Percentiles rank a stretch among this genome's conserved stretches.
Conservation (phyloP, 2,797 vertebrate species). For the Loriculus beryllinus region DNA sequence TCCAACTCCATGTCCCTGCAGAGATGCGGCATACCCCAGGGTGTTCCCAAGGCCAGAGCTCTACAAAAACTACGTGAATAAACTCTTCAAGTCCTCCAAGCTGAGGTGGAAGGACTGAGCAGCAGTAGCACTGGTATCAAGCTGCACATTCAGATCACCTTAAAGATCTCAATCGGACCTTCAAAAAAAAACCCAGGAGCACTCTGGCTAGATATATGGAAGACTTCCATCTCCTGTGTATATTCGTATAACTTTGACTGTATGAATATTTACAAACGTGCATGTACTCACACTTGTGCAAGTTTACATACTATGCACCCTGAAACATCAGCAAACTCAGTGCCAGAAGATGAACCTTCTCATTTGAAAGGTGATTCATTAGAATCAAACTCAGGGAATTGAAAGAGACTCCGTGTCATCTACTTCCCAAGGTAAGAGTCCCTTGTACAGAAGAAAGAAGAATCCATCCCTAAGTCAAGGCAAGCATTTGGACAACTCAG, state of each 20-base stretch:
- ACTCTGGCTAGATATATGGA: neutral
- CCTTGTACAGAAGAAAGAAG: neutral
- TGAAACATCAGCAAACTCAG: neutral
- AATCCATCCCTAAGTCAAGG: neutral
- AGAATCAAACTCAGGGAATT: neutral
- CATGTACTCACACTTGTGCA: neutral
- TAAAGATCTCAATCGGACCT: neutral
- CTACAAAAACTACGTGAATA: neutral
- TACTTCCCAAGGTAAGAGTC: neutral
- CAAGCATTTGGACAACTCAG: neutral
- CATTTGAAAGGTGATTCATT: neutral
- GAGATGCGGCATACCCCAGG: neutral
- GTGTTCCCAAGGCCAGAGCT: neutral
- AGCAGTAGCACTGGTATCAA: neutral
- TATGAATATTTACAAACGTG: neutral
- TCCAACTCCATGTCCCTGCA: neutral
- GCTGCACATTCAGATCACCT: neutral
- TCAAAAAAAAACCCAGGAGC: neutral
- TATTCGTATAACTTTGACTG: neutral
- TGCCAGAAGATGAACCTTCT: neutral
- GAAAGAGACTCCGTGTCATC: neutral
- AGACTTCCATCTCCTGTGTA: neutral
- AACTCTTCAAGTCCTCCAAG: neutral
- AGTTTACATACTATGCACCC: neutral
- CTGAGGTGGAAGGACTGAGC: neutral